A percentile compares a stretch with the other conserved stretches of the same genome.
These are phyloP conservation scores for Globodera rostochiensis DNA, from an alignment of 1,140 invertebrate species.

Conservation along the genomic window DNA sequence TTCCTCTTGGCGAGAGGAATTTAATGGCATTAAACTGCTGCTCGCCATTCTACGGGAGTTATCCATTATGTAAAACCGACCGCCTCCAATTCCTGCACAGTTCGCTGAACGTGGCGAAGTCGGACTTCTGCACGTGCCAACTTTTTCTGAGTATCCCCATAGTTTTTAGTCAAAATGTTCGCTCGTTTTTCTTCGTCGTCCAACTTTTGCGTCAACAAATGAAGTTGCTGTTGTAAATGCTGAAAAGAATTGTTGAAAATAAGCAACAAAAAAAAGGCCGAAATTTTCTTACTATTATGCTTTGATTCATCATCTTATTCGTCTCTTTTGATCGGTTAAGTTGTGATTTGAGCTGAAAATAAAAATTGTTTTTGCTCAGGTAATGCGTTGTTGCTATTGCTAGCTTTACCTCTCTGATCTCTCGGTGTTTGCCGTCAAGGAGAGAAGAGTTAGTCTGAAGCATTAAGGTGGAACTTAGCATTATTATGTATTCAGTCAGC, in stretches of 20 bases:
- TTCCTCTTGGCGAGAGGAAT: no score
- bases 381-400: background rate
- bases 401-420: background rate
- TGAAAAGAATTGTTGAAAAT: background rate
- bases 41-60: no score
- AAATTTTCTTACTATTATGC: background rate
- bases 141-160: background rate
- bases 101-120: background rate
- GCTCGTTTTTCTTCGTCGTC: background rate
- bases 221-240: background rate
- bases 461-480: background rate
- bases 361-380: background rate
- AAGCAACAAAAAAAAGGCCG: background rate
- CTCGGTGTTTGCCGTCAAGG: background rate
- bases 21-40: no score
- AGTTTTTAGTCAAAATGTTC: background rate
- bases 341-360: background rate
- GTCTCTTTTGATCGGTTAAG: background rate
- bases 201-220: background rate
- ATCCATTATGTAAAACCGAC: background rate
- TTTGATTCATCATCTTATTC: background rate
- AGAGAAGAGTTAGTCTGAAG: slow-evolving; percentile 1
- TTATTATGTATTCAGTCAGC: background rate
- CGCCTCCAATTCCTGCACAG: background rate
- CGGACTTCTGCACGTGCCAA: background rate